Evolutionary conservation across 2,888 invertebrate species (phyloP).

Genomic region (Harpalus rufipes): DNA sequence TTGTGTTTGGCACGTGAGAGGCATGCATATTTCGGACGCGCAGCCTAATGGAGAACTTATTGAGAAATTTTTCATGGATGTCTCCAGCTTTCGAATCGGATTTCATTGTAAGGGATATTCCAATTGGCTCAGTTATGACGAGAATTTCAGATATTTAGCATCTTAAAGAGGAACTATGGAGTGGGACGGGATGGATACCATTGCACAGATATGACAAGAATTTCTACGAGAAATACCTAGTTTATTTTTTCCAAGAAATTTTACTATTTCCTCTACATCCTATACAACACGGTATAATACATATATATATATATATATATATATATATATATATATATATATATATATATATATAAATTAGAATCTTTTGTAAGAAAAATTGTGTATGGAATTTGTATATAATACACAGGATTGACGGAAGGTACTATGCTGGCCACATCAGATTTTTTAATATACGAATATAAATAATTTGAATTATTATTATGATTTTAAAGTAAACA

Average conservation of each 20-base stretch:
- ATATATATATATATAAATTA: no score
- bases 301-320: no score
- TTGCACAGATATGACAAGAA: background rate
- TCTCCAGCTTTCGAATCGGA: constrained; percentile 29
- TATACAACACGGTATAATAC: background rate
- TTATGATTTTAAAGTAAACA: no score
- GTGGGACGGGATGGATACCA: background rate
- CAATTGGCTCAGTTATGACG: constrained; percentile 31
- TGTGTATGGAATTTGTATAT: no score
- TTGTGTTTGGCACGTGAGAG: constrained; percentile 51
- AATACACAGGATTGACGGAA: no score
- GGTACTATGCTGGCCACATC: no score
- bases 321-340: no score
- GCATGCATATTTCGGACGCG: constrained; percentile 32
- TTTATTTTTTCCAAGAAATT: background rate
- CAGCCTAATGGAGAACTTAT: constrained; percentile 49
- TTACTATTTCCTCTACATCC: background rate
- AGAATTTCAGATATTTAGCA: constrained; percentile 34
- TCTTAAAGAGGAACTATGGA: background rate
- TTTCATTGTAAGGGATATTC: constrained; percentile 26
- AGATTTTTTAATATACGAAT: no score
- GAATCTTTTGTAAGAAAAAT: no score
- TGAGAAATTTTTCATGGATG: constrained; percentile 55
- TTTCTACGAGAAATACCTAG: background rate
- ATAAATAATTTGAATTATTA: no score